Evolutionary conservation across 2,797 vertebrate species (phyloP), one percentile per base, ranked within the genome.

Genomic region (Euphonia xanthogaster): DNA sequence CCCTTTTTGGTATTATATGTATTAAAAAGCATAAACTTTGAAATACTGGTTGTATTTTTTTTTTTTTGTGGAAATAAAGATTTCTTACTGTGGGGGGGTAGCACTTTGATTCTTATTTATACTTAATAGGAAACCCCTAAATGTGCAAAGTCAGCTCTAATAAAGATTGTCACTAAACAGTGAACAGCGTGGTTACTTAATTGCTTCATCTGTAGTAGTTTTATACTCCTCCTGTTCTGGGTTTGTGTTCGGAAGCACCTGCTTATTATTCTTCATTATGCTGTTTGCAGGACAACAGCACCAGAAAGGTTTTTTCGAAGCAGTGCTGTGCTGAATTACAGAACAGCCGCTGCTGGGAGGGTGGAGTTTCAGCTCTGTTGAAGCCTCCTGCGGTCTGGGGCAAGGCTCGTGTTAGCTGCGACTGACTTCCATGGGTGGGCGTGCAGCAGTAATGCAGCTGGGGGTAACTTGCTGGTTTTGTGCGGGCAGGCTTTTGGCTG

Each of bases 81-180:
- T 89, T 96, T 94, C 87, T 90, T 94, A 94, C 40, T 45, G 54
- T 80, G 70, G 33, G 48, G 48, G 40, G 68, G 27, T 78, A 51
- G 78, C 92, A 72, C 87, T 95, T 90, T 28, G 47, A 15, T 83
- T 71, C 11, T 0, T 91, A 55, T 95, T 93, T 90, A 33, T 94
- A 91, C 51, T 88, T 92, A 10, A 10, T 60, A 39, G 70, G 85
- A 91, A 92, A 65, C 27, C 31, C 67, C 42, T 68, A 31, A 74
- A 81, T 0, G 4, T 4, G 6, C 70, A 22, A 72, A 90, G 55
- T 86, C 47, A 66, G 48, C 67, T 73, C n/a, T 44, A 96, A 96
- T 94, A 96, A 97, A 95, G 65, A 63, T 66, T 88, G 82, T 81
- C 50, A 66, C 45, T 81, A 40, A 86, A 66, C 44, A 54, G 2